Base-by-base conservation (phyloP, 30 jellyfish, hydroid and myxozoan genomes). In the Aurelia sp. region DNA sequence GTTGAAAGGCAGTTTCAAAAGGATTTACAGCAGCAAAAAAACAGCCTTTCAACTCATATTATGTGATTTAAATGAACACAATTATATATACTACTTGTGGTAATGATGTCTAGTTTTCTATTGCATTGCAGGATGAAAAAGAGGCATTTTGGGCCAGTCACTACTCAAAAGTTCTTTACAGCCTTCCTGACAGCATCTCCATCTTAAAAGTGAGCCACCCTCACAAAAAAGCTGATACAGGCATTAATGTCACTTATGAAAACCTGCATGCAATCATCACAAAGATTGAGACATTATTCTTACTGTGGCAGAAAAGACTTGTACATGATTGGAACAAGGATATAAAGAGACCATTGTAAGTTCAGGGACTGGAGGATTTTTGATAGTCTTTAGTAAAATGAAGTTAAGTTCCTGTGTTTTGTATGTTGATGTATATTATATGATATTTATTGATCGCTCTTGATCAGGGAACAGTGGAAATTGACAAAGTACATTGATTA, bases 221-320 rank as follows among this genome's bases (percentile, higher is more conserved):
- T 11, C 57, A 78, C 17, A 60, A 52, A 9, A 63, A 19, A 35
- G 20, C 35, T 17, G 20, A 51, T 2, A 7, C 80, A 33, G 73
- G 50, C 40, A 72, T 27, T 1, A 55, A 0, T 24, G 75, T 84
- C 10, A 59, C 88, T 0, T 84, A 84, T 62, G 88, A 84, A 38
- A 84, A 40, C 76, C 87, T 84, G 19, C 67, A 71, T 50, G 19
- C 71, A 0, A 21, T 63, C 47, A 60, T 84, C 52, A 21, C 40
- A 41, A 84, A 84, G 48, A 84, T 74, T 13, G 93, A 84, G 59
- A 31, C 8, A 50, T 62, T 84, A 74, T 84, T 84, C 62, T 19
- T 72, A 4, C 27, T 84, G 20, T 84, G 93, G 93, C 93, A 84
- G 55, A 84, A 84, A 40, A 30, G 93, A 58, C 60, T 84, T 72